Conservation (phyloP, 2,888 invertebrate species). For the Neoaliturus tenellus region DNA sequence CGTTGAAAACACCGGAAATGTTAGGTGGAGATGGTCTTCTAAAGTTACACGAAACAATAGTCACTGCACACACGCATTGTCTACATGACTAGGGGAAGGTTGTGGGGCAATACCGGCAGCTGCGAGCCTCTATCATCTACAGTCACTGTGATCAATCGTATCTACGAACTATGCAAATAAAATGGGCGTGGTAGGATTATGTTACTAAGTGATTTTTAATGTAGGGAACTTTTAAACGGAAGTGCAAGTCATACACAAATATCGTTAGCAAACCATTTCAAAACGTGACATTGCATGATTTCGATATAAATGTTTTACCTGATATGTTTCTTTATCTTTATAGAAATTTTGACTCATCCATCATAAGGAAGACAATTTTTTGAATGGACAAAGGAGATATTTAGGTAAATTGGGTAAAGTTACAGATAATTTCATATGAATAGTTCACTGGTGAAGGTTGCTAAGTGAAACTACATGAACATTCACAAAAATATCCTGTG, state of each 20-base stretch:
- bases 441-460: too few relatives aligned
- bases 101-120: background rate
- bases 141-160: background rate
- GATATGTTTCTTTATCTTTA: too few relatives aligned
- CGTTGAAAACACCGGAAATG: background rate
- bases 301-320: too few relatives aligned
- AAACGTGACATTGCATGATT: background rate
- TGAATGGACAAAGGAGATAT: too few relatives aligned
- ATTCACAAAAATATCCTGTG: too few relatives aligned
- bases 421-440: too few relatives aligned
- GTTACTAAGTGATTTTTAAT: constrained; percentile 29
- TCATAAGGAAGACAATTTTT: too few relatives aligned
- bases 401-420: too few relatives aligned
- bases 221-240: background rate
- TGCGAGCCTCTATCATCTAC: background rate
- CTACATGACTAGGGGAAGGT: background rate
- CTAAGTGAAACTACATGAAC: too few relatives aligned
- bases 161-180: constrained; percentile 25
- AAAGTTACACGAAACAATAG: background rate
- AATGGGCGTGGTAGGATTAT: constrained; percentile 2
- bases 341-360: too few relatives aligned
- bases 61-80: background rate
- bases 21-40: background rate
- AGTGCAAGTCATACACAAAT: background rate
- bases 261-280: background rate